These are phyloP conservation scores for Adelosebastes latens DNA, from an alignment of 2,797 vertebrate species.

Conservation along the genomic window DNA sequence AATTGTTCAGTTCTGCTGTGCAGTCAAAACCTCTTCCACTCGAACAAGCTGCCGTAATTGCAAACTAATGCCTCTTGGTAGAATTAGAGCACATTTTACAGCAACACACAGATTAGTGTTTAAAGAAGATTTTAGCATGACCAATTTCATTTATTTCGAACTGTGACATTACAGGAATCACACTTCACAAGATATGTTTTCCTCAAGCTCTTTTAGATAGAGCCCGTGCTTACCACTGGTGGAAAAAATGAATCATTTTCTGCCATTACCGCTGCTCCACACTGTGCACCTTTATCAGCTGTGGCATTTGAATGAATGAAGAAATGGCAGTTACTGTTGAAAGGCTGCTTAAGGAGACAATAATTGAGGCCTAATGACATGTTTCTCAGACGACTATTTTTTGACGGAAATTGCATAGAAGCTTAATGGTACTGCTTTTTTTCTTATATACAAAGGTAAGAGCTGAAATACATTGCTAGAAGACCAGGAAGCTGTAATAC, in stretches of 20 bases:
- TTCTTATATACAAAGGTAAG: neutral
- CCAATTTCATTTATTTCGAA: constrained; percentile 42
- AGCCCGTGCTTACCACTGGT: constrained; percentile 9
- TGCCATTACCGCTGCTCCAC: constrained; percentile 47
- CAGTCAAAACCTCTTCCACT: constrained; percentile 8
- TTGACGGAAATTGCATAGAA: constrained; percentile 3
- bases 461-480: too few relatives aligned
- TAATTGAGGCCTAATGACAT: constrained; percentile 29
- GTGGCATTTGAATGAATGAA: constrained; percentile 42
- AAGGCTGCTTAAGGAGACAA: constrained; percentile 26
- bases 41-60: constrained; percentile 19
- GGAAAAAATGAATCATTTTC: constrained; percentile 48
- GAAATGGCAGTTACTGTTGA: constrained; percentile 25
- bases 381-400: neutral
- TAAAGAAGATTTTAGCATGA: constrained; percentile 42
- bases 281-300: constrained; percentile 41
- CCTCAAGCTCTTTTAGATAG: constrained; percentile 32
- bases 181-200: constrained; percentile 34
- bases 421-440: neutral
- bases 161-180: constrained; percentile 40
- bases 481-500: too few relatives aligned
- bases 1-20: neutral
- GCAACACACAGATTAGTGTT: constrained; percentile 41
- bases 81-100: constrained; percentile 35
- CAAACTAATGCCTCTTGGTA: constrained; percentile 31